Percentiles rank a stretch among this genome's conserved stretches.
phyloP scores from a whole-genome alignment of 2,888 invertebrate genomes.

The Nemapogon koenigi region DNA sequence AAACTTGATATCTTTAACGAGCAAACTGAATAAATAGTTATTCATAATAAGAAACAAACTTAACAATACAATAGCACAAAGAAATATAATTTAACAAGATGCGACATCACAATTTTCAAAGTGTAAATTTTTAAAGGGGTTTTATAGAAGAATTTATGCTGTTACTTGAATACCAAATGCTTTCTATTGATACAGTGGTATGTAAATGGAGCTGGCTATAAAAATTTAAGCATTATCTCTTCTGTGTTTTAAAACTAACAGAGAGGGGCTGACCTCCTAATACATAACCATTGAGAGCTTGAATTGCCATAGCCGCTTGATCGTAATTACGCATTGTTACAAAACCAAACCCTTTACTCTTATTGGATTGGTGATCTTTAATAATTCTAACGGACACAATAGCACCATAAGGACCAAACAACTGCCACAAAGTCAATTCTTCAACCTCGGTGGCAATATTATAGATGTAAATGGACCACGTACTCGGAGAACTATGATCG shows the following conservation, averaged over 20 bases:
- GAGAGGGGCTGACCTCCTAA: constrained; percentile 56
- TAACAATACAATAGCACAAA: constrained; percentile 64
- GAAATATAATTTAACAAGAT: constrained; percentile 60
- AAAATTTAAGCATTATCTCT: constrained; percentile 59
- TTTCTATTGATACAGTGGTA: constrained; percentile 57
- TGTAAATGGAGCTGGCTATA: constrained; percentile 29
- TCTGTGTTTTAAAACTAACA: constrained; percentile 62
- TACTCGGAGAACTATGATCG: constrained; percentile 56
- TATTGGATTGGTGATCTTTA: constrained; percentile 60
- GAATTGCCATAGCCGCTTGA: constrained; percentile 63
- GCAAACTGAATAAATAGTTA: constrained; percentile 66
- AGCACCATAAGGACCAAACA: constrained; percentile 64
- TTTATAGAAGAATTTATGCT: constrained; percentile 23
- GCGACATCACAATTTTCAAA: constrained; percentile 38
- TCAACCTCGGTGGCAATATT: constrained; percentile 60
- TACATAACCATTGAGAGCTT: constrained; percentile 55
- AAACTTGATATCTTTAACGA: constrained; percentile 64
- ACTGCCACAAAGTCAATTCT: constrained; percentile 58
- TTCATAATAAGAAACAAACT: constrained; percentile 62
- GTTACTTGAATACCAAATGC: constrained; percentile 46
- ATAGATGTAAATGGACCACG: constrained; percentile 63
- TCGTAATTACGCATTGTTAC: constrained; percentile 63
- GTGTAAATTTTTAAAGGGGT: too few relatives aligned
- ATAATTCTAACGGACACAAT: constrained; percentile 64
- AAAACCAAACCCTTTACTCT: constrained; percentile 63